Base-by-base conservation (phyloP, 2,888 invertebrate genomes). In the Acanthopleura granulata region DNA sequence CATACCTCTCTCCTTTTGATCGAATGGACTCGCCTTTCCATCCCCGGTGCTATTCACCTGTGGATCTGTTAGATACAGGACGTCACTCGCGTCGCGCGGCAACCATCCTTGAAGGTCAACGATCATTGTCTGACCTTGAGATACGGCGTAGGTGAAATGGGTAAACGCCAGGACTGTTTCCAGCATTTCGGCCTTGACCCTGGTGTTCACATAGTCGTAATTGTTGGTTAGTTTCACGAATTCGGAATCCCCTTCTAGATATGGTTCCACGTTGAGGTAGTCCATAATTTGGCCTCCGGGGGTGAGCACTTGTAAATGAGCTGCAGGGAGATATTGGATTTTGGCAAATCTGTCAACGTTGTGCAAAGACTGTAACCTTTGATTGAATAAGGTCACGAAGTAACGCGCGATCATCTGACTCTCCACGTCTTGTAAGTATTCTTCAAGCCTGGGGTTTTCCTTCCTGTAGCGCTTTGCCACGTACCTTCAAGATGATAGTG, bases 21-120 rank as follows among this genome's bases (percentile, higher is more conserved):
- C 78, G 62, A 49, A 74, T 4, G 75, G 62, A 49, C 75, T 76
- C 29, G 72, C 72, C 61, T 71, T 51, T 11, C 69, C 57, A 12
- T 69, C 69, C 18, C 30, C 61, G 40, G 30, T 29, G 0, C 78
- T 77, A 73, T 80, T 77, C 62, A 78, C 76, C 72, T 76, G 78
- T 14, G 80, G 80, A 62, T 80, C 80, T 0, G 80, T 80, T 15
- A 80, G 72, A 73, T 80, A 80, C 51, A 80, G 74, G 25, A 78
- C 72, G 16, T 77, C 77, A n/a, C 61, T 40, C 11, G 61, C 40
- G 25, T 76, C 75, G 18, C 40, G 14, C 1, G 80, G 80, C 61
- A 80, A 15, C 75, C 80, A 80, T 22, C 80, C 80, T 62, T 80
- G 80, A 11, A 80, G 72, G 50, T 80, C 80, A 22, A 76, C 76